Evolutionary conservation across 2,888 invertebrate species (phyloP).

Genomic region (Antheraea yamamai): DNA sequence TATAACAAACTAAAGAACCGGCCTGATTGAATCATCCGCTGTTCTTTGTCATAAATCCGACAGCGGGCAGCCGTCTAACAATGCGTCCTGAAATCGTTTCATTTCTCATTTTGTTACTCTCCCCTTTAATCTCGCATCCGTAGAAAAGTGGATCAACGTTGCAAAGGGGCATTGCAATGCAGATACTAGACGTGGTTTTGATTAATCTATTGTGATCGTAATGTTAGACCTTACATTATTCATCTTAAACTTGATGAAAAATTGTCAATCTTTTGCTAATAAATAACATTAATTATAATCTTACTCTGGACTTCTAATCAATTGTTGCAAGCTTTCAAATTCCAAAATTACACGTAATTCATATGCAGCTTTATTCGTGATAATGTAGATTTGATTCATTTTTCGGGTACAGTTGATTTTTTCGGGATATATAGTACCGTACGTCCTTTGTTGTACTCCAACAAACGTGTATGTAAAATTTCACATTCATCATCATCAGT

Average conservation of each 20-base stretch:
- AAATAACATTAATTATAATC: background rate
- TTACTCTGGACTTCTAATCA: background rate
- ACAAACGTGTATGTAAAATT: no score
- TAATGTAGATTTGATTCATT: no score
- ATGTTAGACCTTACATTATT: conserved; percentile 36
- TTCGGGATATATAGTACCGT: no score
- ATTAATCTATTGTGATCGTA: conserved; percentile 73
- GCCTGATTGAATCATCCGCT: conserved; percentile 81
- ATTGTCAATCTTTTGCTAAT: background rate
- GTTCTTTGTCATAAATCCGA: conserved; percentile 82
- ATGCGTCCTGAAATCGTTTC: conserved; percentile 81
- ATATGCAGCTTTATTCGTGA: no score
- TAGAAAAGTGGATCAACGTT: conserved; percentile 80
- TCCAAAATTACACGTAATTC: no score
- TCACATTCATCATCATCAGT: no score
- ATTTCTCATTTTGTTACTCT: conserved; percentile 82
- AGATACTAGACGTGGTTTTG: conserved; percentile 70
- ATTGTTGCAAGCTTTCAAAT: background rate
- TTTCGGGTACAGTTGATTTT: no score
- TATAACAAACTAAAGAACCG: conserved; percentile 80
- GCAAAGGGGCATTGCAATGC: conserved; percentile 78
- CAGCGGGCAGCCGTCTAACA: conserved; percentile 78
- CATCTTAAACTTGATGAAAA: background rate
- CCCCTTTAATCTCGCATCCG: conserved; percentile 81
- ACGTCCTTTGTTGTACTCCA: no score